A percentile compares a stretch with the other conserved stretches of the same genome.
These are phyloP conservation scores for Mesorhabditis spiculigera DNA, from an alignment of 2,888 invertebrate genomes.

Conservation along the genomic window DNA sequence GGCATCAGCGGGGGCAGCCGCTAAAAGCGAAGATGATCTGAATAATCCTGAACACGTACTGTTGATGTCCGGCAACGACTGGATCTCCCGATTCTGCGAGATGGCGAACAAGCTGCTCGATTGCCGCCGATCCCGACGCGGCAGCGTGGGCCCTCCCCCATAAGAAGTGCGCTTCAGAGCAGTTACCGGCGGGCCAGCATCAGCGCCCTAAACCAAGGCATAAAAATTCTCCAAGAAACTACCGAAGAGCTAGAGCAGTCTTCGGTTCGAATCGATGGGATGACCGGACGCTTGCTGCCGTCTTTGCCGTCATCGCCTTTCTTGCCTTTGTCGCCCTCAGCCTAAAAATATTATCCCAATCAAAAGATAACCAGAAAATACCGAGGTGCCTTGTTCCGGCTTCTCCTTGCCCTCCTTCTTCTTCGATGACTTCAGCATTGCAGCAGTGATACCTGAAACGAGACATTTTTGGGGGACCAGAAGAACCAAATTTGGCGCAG, in stretches of 20 bases:
- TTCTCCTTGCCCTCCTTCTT: conserved; percentile 4
- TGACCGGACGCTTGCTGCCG: neutral
- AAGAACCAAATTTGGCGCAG: neutral
- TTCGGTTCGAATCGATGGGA: neutral
- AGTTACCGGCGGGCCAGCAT: conserved; percentile 43
- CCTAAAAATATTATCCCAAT: neutral
- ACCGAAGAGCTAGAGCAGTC: neutral
- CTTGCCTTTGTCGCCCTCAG: neutral
- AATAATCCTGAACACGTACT: conserved; percentile 65
- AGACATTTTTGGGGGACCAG: neutral
- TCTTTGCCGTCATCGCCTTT: too few species aligned
- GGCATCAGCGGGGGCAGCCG: conserved; percentile 15
- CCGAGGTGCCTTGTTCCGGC: neutral
- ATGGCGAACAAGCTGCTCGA: conserved; percentile 46
- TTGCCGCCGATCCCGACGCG: conserved; percentile 38
- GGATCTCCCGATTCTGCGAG: conserved; percentile 72
- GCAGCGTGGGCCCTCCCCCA: conserved; percentile 37
- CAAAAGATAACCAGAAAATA: neutral
- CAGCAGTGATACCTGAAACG: neutral
- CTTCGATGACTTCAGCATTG: neutral
- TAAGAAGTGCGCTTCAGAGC: conserved; percentile 34
- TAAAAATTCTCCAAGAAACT: neutral
- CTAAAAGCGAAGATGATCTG: neutral
- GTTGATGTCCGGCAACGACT: conserved; percentile 80
- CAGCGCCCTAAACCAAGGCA: conserved; percentile 17